Evolutionary conservation across 2,888 invertebrate species (phyloP).

Genomic region (Limnephilus lunatus): DNA sequence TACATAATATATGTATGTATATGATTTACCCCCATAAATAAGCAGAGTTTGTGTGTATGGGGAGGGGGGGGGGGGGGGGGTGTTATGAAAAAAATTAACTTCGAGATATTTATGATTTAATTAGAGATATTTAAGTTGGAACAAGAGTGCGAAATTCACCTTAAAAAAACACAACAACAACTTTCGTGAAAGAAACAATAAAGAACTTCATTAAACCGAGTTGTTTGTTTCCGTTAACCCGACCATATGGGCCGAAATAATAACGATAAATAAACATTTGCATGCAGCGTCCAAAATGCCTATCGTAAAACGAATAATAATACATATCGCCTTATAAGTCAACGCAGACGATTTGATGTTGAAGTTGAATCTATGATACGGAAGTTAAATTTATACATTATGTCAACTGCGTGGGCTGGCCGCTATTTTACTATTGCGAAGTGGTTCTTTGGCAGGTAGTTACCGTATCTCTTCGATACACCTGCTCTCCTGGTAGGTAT

Average conservation of each 20-base stretch:
- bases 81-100: too few species aligned
- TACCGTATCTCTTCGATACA: slow-evolving; percentile 6
- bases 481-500: slow-evolving; percentile 14
- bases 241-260: slow-evolving; percentile 3
- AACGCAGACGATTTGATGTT: slow-evolving; percentile 23
- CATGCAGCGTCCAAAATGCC: slow-evolving; percentile 41
- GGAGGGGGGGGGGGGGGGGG: too few species aligned
- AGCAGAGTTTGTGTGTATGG: too few species aligned
- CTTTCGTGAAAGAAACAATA: neutral
- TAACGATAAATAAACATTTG: slow-evolving; percentile 23
- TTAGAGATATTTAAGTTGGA: too few species aligned
- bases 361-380: slow-evolving; percentile 49
- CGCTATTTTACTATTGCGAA: slow-evolving; percentile 19
- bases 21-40: too few species aligned
- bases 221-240: neutral
- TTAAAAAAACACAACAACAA: neutral
- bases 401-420: slow-evolving; percentile 41
- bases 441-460: slow-evolving; percentile 21
- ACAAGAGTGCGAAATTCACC: too few species aligned
- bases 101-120: too few species aligned
- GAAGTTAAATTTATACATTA: slow-evolving; percentile 54
- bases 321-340: slow-evolving; percentile 44
- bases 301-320: slow-evolving; percentile 29
- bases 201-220: neutral
- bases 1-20: too few species aligned